These are phyloP conservation scores for Samia ricini DNA, from an alignment of 1,140 invertebrate genomes.

Conservation along the genomic window DNA sequence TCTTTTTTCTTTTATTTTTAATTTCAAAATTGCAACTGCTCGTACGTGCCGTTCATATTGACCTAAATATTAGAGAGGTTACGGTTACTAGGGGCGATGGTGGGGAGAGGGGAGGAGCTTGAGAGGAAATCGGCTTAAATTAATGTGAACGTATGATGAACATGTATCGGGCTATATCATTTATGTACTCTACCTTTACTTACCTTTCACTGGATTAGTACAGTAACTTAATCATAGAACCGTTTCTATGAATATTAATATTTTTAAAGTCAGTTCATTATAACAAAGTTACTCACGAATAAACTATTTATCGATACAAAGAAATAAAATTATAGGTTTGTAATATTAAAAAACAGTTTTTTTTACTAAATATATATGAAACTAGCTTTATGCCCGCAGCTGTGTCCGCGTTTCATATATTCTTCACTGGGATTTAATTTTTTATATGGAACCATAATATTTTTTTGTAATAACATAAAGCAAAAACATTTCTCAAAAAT, in stretches of 20 bases:
- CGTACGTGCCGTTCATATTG: constrained; percentile 39
- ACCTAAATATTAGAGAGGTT: constrained; percentile 46
- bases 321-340: no score
- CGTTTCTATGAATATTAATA: background rate
- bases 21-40: constrained; percentile 44
- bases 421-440: no score
- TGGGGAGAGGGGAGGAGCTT: background rate
- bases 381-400: no score
- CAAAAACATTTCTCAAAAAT: no score
- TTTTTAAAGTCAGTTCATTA: no score
- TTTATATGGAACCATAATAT: no score
- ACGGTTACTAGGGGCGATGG: constrained; percentile 2
- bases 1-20: constrained; percentile 34
- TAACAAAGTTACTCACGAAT: no score
- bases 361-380: no score
- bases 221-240: background rate
- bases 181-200: background rate
- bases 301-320: no score
- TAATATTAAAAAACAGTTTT: no score
- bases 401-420: no score
- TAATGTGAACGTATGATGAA: constrained; percentile 13
- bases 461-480: no score
- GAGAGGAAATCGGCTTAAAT: constrained; percentile 16
- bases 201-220: background rate
- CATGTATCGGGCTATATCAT: background rate